Evolutionary conservation across 2,888 invertebrate species (phyloP).

Genomic region (Tolmerus cingulatus): DNA sequence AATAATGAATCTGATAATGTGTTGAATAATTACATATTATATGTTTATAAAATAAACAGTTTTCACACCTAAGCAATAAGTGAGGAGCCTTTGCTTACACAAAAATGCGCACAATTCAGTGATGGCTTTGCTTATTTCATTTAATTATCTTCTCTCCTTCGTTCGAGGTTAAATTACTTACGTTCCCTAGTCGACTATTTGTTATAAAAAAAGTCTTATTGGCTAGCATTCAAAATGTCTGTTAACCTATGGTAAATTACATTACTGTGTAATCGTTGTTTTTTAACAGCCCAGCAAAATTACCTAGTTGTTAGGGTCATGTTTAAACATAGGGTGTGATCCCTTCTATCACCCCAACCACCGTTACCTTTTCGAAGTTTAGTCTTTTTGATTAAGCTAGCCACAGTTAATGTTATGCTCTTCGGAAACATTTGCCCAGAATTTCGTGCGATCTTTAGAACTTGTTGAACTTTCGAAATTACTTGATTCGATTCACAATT

Average conservation of each 20-base stretch:
- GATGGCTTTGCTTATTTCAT: not conserved
- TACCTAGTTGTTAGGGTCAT: constrained; percentile 67
- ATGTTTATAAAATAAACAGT: not conserved
- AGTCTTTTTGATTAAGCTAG: constrained; percentile 74
- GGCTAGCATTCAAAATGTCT: not conserved
- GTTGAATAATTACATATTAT: not conserved
- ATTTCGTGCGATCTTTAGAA: constrained; percentile 74
- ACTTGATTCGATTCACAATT: constrained; percentile 88
- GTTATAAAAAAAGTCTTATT: not conserved
- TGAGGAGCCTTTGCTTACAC: not conserved
- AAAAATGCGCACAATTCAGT: not conserved
- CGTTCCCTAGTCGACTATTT: not conserved
- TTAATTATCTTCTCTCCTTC: not conserved
- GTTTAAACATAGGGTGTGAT: constrained; percentile 81
- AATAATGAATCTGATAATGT: not conserved
- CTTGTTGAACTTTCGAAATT: constrained; percentile 83
- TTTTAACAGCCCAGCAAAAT: constrained; percentile 35
- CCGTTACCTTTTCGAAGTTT: constrained; percentile 91
- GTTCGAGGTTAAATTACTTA: not conserved
- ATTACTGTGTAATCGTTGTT: not conserved
- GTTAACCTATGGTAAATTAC: constrained; percentile 2
- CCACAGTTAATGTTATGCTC: constrained; percentile 72
- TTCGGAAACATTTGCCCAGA: constrained; percentile 74
- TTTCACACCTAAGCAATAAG: not conserved
- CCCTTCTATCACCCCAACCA: constrained; percentile 94